phyloP scores from a whole-genome alignment of 1,140 invertebrate species.

The Brachionus plicatilis region DNA sequence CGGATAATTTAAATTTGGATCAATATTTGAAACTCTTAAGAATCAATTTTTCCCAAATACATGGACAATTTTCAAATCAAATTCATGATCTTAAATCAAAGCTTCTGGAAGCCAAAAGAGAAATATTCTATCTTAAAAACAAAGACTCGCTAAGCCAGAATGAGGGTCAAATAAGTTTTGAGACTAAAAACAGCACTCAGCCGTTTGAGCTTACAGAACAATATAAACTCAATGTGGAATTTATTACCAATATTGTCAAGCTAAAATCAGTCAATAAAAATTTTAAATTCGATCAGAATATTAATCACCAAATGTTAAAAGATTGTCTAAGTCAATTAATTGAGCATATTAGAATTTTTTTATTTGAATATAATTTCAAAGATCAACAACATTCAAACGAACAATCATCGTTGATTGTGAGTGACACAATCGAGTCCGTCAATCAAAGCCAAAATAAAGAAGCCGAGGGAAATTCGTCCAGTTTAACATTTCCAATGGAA shows the following conservation, averaged over 20 bases:
- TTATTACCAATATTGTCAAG: slow-evolving; percentile 14
- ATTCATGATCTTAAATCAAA: neutral
- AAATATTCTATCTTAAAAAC: neutral
- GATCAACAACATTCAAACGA: neutral
- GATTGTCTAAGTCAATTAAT: neutral
- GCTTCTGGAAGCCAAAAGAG: slow-evolving; percentile 9
- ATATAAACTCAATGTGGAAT: slow-evolving; percentile 31
- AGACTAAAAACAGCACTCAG: neutral
- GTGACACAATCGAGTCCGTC: neutral
- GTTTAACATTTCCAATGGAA: slow-evolving; percentile 4
- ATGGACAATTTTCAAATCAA: neutral
- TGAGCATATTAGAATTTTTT: neutral
- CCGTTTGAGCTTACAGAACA: neutral
- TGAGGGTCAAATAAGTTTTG: neutral
- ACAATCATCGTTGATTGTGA: neutral
- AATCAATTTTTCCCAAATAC: neutral
- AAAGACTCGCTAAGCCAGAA: neutral
- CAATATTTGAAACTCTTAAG: slow-evolving; percentile 15
- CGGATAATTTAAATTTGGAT: neutral
- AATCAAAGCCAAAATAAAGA: neutral
- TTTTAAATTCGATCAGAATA: neutral
- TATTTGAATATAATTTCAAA: neutral
- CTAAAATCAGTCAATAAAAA: slow-evolving; percentile 15
- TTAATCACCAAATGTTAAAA: neutral
- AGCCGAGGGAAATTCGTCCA: neutral